These are phyloP conservation scores for Caenorhabditis parvicauda DNA, from an alignment of 2,888 invertebrate genomes.

Conservation along the genomic window DNA sequence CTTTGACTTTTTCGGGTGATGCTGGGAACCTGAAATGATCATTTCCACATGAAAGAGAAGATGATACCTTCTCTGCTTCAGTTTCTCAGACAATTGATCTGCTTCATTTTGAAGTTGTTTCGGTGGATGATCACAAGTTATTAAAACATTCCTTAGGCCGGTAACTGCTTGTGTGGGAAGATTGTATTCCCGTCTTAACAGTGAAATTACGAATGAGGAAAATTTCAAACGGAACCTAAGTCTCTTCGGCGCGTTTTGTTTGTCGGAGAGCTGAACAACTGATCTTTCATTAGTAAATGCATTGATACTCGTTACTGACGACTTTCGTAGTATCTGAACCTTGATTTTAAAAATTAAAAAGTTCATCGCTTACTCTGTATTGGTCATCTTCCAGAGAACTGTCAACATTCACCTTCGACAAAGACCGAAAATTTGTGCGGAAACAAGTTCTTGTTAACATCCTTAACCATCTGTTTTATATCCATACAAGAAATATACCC, in stretches of 20 bases:
- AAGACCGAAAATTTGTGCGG: too few relatives aligned
- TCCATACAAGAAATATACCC: too few relatives aligned
- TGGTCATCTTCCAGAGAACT: too few relatives aligned
- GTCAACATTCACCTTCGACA: too few relatives aligned
- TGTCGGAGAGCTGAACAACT: conserved; percentile 28
- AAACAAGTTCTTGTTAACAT: too few relatives aligned
- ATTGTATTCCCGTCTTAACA: conserved; percentile 27
- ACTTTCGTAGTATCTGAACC: conserved; percentile 5
- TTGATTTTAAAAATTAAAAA: too few relatives aligned
- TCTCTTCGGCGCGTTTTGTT: conserved; percentile 4
- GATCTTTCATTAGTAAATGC: conserved; percentile 33
- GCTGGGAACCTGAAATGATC: conserved; percentile 43
- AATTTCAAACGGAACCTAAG: conserved; percentile 7
- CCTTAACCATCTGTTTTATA: too few relatives aligned
- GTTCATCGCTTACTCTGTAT: too few relatives aligned
- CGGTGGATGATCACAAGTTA: conserved; percentile 33
- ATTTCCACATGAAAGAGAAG: neutral
- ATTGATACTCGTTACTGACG: conserved; percentile 37
- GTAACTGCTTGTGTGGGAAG: conserved; percentile 33
- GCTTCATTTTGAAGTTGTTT: conserved; percentile 58
- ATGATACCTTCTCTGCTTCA: conserved; percentile 32
- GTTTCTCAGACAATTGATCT: conserved; percentile 43
- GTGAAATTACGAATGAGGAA: neutral
- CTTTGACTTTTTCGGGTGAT: conserved; percentile 37
- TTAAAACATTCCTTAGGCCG: conserved; percentile 31